Conservation (phyloP, 2,797 vertebrate species). For the Catharus ustulatus region DNA sequence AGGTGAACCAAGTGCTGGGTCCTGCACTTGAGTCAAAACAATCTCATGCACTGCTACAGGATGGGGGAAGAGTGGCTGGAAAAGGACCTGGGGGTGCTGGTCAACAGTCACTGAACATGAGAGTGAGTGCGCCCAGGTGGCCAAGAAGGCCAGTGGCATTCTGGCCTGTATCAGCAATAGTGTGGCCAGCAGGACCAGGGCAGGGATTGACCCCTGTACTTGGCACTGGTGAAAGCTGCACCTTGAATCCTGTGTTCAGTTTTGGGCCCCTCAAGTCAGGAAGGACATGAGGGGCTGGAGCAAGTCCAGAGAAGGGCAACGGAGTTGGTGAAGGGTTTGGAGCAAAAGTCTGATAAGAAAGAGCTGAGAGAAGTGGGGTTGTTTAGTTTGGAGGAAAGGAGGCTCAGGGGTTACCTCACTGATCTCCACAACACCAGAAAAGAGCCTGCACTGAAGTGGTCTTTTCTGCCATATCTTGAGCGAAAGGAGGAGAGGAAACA, state of each 20-base stretch:
- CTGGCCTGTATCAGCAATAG: not conserved
- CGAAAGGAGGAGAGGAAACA: not conserved
- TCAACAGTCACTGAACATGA: not conserved
- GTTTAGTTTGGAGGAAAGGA: not conserved
- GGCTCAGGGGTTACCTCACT: not conserved
- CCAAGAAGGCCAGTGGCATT: not conserved
- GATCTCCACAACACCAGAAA: not conserved
- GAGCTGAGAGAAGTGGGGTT: not conserved
- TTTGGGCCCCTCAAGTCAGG: not conserved
- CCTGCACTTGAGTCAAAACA: not conserved
- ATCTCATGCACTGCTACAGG: not conserved
- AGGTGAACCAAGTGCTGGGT: not conserved
- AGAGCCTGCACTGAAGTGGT: not conserved
- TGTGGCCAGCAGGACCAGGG: not conserved
- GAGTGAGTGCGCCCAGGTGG: not conserved
- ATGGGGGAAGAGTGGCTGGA: not conserved
- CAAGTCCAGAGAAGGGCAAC: not conserved
- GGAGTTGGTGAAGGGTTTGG: not conserved
- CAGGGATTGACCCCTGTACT: not conserved
- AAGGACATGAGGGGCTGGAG: not conserved
- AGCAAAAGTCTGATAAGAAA: not conserved
- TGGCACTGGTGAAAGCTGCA: not conserved
- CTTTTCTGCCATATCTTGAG: not conserved
- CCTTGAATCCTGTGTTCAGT: not conserved
- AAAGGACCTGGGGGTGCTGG: not conserved